Evolutionary conservation across 2,113 vertebrate genomes (phyloP).

Genomic region (Tragelaphus scriptus): DNA sequence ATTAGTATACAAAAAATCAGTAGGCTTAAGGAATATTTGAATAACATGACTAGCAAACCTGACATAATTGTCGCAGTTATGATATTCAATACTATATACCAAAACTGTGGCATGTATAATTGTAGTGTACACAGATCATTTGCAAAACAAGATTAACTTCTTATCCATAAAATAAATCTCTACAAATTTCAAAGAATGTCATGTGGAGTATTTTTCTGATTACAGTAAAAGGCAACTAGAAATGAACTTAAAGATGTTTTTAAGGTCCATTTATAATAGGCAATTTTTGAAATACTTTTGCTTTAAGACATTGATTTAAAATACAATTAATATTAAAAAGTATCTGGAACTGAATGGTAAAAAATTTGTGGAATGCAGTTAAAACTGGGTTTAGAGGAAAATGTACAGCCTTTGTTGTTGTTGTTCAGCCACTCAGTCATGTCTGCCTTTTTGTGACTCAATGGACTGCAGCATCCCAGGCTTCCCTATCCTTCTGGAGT

Average conservation of each 20-base stretch:
- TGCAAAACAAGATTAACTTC: neutral
- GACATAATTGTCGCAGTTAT: neutral
- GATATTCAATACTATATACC: neutral
- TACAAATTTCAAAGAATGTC: neutral
- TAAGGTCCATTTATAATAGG: neutral
- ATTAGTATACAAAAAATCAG: neutral
- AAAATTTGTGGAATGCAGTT: neutral
- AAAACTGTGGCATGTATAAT: neutral
- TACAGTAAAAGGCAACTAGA: neutral
- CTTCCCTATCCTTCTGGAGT: neutral
- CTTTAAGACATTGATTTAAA: neutral
- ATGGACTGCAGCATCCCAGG: neutral
- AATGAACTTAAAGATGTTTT: neutral
- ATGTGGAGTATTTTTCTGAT: neutral
- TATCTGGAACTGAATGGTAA: neutral
- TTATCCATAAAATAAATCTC: neutral
- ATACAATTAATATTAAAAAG: neutral
- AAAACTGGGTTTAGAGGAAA: neutral
- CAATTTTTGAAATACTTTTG: neutral
- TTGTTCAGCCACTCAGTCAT: neutral
- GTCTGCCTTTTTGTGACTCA: neutral
- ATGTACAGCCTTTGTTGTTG: neutral
- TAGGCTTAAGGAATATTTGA: neutral
- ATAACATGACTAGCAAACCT: neutral
- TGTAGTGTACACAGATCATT: neutral